These are phyloP conservation scores for Drosophila nigrodunni DNA, from an alignment of 1,140 invertebrate genomes.

Conservation along the genomic window DNA sequence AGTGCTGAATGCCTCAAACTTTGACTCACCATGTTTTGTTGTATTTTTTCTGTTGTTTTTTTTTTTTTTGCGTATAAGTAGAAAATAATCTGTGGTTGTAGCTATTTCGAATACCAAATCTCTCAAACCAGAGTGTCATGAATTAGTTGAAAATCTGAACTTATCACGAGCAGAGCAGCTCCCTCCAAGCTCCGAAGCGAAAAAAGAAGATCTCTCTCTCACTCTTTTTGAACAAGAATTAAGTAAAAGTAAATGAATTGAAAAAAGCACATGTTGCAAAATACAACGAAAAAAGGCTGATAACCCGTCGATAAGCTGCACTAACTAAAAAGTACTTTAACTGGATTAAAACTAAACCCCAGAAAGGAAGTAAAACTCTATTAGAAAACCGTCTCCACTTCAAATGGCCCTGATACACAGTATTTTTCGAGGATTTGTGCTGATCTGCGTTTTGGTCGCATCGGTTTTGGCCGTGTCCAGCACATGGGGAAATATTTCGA, in stretches of 20 bases:
- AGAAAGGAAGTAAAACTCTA: too few relatives aligned
- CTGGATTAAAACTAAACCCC: not conserved
- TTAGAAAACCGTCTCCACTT: not conserved
- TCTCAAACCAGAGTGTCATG: slow-evolving; percentile 34
- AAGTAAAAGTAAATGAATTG: slow-evolving; percentile 11
- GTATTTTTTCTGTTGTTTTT: not conserved
- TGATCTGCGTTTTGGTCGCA: slow-evolving; percentile 45
- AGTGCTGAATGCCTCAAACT: slow-evolving; percentile 48
- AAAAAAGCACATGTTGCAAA: slow-evolving; percentile 33
- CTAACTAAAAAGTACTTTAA: not conserved
- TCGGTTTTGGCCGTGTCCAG: slow-evolving; percentile 64
- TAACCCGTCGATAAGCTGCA: slow-evolving; percentile 25
- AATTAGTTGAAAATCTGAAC: slow-evolving; percentile 64
- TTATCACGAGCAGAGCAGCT: slow-evolving; percentile 44
- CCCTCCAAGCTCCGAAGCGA: slow-evolving; percentile 15
- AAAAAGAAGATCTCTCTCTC: slow-evolving; percentile 3
- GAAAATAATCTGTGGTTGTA: slow-evolving; percentile 42
- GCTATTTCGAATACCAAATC: slow-evolving; percentile 36
- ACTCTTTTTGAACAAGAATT: too few relatives aligned
- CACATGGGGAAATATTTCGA: slow-evolving; percentile 75
- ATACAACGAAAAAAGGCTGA: slow-evolving; percentile 26
- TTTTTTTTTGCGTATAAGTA: slow-evolving; percentile 40
- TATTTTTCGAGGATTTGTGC: slow-evolving; percentile 22
- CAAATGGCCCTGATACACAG: slow-evolving; percentile 34
- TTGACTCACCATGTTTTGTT: slow-evolving; percentile 37